Evolutionary conservation across 2,113 vertebrate genomes (phyloP).

Genomic region (Salminus brasiliensis): DNA sequence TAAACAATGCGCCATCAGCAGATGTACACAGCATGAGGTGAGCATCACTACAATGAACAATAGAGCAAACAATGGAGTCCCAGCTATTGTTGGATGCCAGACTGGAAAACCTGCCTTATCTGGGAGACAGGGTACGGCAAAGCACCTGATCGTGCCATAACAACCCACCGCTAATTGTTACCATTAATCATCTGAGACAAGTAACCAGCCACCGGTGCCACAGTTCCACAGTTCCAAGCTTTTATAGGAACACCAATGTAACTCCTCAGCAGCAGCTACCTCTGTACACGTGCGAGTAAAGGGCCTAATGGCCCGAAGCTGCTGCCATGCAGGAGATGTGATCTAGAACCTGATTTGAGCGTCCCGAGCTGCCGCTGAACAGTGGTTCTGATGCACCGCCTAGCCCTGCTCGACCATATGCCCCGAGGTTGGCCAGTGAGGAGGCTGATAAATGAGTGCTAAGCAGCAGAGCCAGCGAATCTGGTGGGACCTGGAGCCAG

Average conservation of each 20-base stretch:
- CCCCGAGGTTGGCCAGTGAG: neutral
- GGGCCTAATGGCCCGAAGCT: neutral
- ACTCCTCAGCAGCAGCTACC: too few species aligned
- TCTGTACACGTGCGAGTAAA: neutral
- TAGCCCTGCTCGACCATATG: conserved; percentile 26
- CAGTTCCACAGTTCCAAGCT: neutral
- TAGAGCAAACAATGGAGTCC: neutral
- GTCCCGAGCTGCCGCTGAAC: conserved; percentile 26
- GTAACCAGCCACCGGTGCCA: neutral
- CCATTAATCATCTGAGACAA: neutral
- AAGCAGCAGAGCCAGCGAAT: conserved; percentile 2
- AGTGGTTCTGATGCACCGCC: neutral
- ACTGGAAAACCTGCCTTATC: too few species aligned
- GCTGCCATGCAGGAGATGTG: neutral
- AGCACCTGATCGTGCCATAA: neutral
- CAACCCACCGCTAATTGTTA: neutral
- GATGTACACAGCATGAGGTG: neutral
- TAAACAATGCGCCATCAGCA: too few species aligned
- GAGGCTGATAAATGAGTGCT: conserved; percentile 25
- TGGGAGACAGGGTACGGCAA: neutral
- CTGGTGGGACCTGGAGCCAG: conserved; percentile 1
- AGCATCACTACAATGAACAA: neutral
- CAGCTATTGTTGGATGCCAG: neutral
- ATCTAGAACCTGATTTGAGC: conserved; percentile 10
- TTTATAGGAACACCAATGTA: too few species aligned